These are phyloP conservation scores for Diplodus puntazzo DNA, from an alignment of 2,797 vertebrate genomes.

Conservation along the genomic window DNA sequence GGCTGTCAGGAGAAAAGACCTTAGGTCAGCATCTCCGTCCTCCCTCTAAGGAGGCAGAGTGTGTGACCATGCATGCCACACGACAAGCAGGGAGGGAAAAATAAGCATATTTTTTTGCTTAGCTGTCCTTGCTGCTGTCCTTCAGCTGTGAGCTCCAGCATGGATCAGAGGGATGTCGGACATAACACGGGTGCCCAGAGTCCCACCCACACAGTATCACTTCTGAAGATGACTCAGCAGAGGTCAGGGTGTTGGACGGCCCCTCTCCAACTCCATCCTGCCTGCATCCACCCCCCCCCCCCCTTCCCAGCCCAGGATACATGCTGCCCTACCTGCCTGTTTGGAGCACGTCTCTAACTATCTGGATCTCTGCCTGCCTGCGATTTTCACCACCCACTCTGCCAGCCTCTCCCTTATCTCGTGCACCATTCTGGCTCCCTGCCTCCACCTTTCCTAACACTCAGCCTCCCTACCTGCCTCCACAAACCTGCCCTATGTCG, in stretches of 20 bases:
- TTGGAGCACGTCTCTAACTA: slow-evolving; percentile 49
- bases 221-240: slow-evolving; percentile 76
- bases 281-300: slow-evolving; percentile 14
- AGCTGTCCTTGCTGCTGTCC: slow-evolving; percentile 75
- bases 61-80: slow-evolving; percentile 64
- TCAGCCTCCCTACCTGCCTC: slow-evolving; percentile 44
- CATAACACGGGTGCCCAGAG: slow-evolving; percentile 38
- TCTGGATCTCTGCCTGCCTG: slow-evolving; percentile 66
- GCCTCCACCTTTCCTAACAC: slow-evolving; percentile 46
- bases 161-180: slow-evolving; percentile 49
- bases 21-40: slow-evolving; percentile 72
- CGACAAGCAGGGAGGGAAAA: slow-evolving; percentile 14
- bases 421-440: slow-evolving; percentile 59
- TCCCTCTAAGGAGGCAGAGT: slow-evolving; percentile 54
- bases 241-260: slow-evolving; percentile 67
- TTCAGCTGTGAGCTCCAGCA: slow-evolving; percentile 62
- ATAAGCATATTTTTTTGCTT: slow-evolving; percentile 47
- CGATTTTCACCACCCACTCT: slow-evolving; percentile 55
- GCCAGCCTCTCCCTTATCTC: slow-evolving; percentile 49
- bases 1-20: slow-evolving; percentile 56
- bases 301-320: slow-evolving; percentile 4
- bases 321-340: slow-evolving; percentile 62
- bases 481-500: slow-evolving; percentile 12
- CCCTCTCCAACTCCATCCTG: slow-evolving; percentile 48
- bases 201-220: slow-evolving; percentile 61